These are phyloP conservation scores for Synergus itoensis DNA, from an alignment of 2,888 invertebrate genomes.

Conservation along the genomic window DNA sequence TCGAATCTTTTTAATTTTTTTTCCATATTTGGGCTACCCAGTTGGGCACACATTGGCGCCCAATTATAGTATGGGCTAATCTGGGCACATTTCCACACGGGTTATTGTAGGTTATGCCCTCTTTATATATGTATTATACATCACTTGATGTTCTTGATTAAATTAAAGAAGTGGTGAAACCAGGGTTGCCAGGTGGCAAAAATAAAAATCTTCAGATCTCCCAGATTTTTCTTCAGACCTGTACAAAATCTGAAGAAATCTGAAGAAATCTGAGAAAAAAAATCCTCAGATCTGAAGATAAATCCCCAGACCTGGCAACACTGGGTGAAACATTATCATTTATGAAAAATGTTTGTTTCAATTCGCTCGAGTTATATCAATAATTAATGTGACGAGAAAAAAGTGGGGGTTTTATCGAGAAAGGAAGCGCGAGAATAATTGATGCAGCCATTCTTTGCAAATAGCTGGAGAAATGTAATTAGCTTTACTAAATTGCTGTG, in stretches of 20 bases:
- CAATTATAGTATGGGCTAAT: too few species aligned
- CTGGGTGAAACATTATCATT: constrained; percentile 18
- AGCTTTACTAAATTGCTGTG: constrained; percentile 14
- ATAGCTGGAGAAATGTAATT: neutral
- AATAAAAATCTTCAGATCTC: too few species aligned
- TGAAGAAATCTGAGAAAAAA: too few species aligned
- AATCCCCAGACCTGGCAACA: too few species aligned
- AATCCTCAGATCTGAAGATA: too few species aligned
- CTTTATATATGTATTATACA: neutral
- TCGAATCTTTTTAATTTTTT: too few species aligned
- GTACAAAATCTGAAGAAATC: too few species aligned
- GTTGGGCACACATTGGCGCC: too few species aligned
- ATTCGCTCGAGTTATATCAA: constrained; percentile 8
- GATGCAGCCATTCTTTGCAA: constrained; percentile 5
- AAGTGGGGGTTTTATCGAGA: neutral
- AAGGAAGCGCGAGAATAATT: constrained; percentile 13
- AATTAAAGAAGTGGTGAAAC: neutral
- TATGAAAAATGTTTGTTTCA: constrained; percentile 8
- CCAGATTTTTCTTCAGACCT: too few species aligned
- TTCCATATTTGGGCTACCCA: too few species aligned
- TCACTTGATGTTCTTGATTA: neutral
- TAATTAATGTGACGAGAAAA: constrained; percentile 22
- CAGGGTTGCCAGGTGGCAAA: too few species aligned
- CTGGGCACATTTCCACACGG: too few species aligned
- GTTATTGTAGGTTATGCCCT: neutral